Conservation (phyloP, 2,113 vertebrate species). For the Oreotrochilus melanogaster region DNA sequence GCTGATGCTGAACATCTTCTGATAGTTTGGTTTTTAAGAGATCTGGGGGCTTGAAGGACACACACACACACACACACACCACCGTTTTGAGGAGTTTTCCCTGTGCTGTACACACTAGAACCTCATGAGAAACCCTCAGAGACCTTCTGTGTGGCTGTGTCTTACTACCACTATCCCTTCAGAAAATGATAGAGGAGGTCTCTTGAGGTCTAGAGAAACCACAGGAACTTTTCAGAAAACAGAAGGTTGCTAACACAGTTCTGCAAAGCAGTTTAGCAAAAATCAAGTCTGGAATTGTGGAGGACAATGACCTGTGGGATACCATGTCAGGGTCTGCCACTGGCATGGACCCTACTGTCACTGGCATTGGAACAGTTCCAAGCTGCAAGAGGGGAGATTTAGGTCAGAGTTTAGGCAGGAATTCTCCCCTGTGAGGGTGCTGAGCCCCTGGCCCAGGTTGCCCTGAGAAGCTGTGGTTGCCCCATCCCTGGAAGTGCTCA, state of each 20-base stretch:
- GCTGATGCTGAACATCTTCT: not conserved
- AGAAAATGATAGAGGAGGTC: not conserved
- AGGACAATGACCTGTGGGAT: not conserved
- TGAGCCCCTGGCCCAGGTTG: no score
- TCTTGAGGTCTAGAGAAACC: not conserved
- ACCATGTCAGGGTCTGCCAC: not conserved
- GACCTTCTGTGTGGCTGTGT: not conserved
- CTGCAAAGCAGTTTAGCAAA: not conserved
- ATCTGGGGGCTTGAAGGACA: not conserved
- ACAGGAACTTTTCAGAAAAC: not conserved
- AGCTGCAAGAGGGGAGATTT: no score
- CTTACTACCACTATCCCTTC: not conserved
- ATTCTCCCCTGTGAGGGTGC: no score
- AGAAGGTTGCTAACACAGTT: not conserved
- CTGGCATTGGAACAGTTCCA: no score
- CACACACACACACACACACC: no score
- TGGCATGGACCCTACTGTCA: not conserved
- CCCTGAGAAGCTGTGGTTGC: no score
- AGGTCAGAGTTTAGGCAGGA: no score
- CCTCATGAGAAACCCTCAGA: not conserved
- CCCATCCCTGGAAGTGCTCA: no score
- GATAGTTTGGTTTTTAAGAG: not conserved
- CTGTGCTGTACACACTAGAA: not conserved
- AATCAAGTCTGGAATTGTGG: not conserved
- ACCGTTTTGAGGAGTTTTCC: not conserved